phyloP scores from a whole-genome alignment of 2,888 invertebrate species.

The Drosophila picticornis region DNA sequence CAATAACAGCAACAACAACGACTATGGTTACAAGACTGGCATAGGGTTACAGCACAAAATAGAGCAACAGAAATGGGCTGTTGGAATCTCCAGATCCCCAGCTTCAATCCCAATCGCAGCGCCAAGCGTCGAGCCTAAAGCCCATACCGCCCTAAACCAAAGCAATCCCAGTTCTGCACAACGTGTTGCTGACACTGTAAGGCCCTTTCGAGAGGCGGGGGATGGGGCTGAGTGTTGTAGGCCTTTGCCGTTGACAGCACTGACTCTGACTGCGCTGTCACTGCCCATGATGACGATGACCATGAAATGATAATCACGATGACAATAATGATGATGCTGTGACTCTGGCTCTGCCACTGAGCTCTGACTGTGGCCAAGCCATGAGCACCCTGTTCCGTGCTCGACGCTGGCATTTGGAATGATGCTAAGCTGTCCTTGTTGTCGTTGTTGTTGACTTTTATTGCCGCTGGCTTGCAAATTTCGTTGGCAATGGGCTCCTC shows the following conservation, averaged over 20 bases:
- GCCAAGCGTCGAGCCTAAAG: background rate
- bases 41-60: constrained; percentile 31
- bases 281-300: constrained; percentile 41
- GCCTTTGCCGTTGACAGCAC: constrained; percentile 44
- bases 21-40: constrained; percentile 1
- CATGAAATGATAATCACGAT: constrained; percentile 41
- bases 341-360: constrained; percentile 2
- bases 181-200: constrained; percentile 60
- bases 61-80: constrained; percentile 27
- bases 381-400: constrained; percentile 5
- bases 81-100: background rate
- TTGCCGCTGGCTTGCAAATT: constrained; percentile 58
- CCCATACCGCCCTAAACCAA: background rate
- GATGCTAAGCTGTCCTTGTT: constrained; percentile 47
- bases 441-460: constrained; percentile 59
- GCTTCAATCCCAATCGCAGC: constrained; percentile 8
- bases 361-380: constrained; percentile 22
- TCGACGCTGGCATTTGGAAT: constrained; percentile 43
- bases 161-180: constrained; percentile 26
- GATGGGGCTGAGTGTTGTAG: background rate
- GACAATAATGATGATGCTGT: constrained; percentile 33
- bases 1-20: constrained; percentile 23
- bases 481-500: constrained; percentile 58
- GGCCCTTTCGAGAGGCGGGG: background rate
- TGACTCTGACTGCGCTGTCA: constrained; percentile 35